These are phyloP conservation scores for Saguinus imperator DNA, from an alignment of 2,113 vertebrate species.

Conservation along the genomic window DNA sequence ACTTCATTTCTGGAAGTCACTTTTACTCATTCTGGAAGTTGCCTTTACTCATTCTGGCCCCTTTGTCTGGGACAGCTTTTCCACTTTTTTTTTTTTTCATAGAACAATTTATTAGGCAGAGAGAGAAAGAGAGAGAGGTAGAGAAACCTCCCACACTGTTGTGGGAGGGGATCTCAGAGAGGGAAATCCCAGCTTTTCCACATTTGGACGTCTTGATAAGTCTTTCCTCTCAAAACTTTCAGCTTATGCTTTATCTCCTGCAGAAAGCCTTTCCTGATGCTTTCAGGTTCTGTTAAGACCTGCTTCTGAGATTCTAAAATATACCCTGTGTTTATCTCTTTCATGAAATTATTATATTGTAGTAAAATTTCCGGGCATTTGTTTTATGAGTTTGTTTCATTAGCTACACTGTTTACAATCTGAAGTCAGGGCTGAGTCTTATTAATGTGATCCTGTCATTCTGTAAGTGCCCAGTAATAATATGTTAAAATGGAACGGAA, in stretches of 20 bases:
- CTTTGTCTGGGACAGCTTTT: not conserved
- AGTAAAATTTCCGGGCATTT: not conserved
- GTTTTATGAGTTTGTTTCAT: conserved; percentile 9
- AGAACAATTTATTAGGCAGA: too few relatives aligned
- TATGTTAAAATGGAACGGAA: not conserved
- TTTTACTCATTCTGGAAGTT: not conserved
- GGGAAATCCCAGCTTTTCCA: not conserved
- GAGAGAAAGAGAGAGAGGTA: too few relatives aligned
- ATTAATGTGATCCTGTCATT: not conserved
- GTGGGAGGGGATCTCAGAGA: too few relatives aligned
- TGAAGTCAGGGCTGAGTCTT: not conserved
- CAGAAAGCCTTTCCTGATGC: not conserved
- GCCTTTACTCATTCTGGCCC: not conserved
- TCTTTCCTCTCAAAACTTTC: not conserved
- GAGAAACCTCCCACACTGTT: too few relatives aligned
- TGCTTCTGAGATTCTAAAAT: not conserved
- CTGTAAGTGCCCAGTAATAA: not conserved
- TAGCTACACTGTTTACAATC: not conserved
- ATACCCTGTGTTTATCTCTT: not conserved
- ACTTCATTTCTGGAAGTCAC: not conserved
- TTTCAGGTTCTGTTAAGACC: not conserved
- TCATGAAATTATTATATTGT: not conserved
- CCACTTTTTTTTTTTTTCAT: not conserved
- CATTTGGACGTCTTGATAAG: not conserved
- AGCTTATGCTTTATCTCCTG: not conserved